Conservation (phyloP, 2,797 vertebrate genomes). For the Pseudochirops cupreus region DNA sequence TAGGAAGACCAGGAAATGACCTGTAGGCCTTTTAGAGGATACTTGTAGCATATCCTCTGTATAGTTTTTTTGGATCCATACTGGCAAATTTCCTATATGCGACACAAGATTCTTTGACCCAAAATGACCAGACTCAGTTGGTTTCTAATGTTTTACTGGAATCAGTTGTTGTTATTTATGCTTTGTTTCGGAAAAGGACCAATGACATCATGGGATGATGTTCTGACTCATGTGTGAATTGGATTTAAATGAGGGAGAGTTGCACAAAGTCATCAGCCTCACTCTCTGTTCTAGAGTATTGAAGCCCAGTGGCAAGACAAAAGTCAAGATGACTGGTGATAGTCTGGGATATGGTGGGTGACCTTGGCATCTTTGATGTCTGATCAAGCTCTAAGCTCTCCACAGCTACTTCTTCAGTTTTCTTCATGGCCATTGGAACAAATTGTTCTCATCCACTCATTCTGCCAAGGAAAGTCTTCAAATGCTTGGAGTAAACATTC, state of each 20-base stretch:
- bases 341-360: background rate
- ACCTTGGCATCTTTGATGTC: background rate
- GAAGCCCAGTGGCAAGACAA: background rate
- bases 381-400: background rate
- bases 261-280: background rate
- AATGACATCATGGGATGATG: background rate
- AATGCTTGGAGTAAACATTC: background rate
- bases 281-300: background rate
- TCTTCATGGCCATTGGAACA: background rate
- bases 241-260: background rate
- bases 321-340: background rate
- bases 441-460: background rate
- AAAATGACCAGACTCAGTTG: conserved; percentile 10
- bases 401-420: background rate
- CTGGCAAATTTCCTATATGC: conserved; percentile 31
- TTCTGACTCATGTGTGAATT: background rate
- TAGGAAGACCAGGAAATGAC: conserved; percentile 32
- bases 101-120: conserved; percentile 40
- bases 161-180: background rate
- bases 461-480: background rate
- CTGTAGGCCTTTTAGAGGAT: conserved; percentile 28
- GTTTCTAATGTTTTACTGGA: conserved; percentile 49
- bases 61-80: background rate
- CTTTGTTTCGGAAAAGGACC: no score
- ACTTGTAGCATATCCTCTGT: conserved; percentile 1